A percentile compares a stretch with the other conserved stretches of the same genome.
These are phyloP conservation scores for Uromys caudimaculatus DNA, from an alignment of 2,797 vertebrate species.

Conservation along the genomic window DNA sequence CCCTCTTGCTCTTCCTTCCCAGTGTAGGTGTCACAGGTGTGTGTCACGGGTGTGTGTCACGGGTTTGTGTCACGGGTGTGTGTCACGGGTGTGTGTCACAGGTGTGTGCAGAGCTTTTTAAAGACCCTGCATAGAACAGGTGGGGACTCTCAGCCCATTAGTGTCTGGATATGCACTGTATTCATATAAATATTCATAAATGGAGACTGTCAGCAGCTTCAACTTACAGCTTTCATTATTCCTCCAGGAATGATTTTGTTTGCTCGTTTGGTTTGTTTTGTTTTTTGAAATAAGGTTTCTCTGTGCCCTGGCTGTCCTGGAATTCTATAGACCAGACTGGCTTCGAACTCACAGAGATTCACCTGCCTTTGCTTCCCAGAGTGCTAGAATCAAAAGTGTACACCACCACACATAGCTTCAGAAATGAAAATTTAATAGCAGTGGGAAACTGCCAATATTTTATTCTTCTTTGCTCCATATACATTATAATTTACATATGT, in stretches of 20 bases:
- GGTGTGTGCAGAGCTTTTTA: not conserved
- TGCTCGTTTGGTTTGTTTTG: not conserved
- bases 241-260: not conserved
- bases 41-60: no score
- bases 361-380: not conserved
- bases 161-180: not conserved
- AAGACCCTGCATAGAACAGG: not conserved
- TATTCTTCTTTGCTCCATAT: conserved; percentile 18
- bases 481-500: not conserved
- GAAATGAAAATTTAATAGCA: not conserved
- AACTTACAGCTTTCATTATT: not conserved
- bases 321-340: not conserved
- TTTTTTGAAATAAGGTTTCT: not conserved
- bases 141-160: not conserved
- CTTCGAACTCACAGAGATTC: not conserved
- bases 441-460: not conserved
- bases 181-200: not conserved
- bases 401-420: not conserved
- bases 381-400: not conserved
- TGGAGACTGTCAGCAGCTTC: not conserved
- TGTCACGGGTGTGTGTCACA: no score
- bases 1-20: not conserved
- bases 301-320: not conserved
- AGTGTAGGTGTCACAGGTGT: no score
- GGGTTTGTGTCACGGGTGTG: no score